Evolutionary conservation across 2,888 invertebrate genomes (phyloP).

Genomic region (Dendrolimus pini): DNA sequence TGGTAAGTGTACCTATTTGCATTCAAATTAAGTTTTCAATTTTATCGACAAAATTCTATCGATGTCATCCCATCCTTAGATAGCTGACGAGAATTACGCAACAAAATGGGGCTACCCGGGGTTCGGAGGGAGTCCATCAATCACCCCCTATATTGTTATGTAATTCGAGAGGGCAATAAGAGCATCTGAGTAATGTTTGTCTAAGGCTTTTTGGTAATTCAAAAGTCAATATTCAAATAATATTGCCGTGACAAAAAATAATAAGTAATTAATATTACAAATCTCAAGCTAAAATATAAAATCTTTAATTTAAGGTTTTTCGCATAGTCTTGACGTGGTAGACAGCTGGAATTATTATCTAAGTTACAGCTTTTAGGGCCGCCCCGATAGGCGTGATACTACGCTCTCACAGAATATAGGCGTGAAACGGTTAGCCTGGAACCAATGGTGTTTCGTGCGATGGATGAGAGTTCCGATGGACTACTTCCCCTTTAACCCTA

Average conservation of each 20-base stretch:
- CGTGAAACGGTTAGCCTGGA: too few relatives aligned
- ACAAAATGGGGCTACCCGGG: conserved; percentile 1
- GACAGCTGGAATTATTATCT: too few relatives aligned
- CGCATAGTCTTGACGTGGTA: conserved; percentile 1
- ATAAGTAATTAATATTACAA: conserved; percentile 6
- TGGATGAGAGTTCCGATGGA: too few relatives aligned
- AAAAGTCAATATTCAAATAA: background rate
- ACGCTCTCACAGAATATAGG: too few relatives aligned
- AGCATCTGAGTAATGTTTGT: conserved; percentile 27
- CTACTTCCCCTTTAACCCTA: too few relatives aligned
- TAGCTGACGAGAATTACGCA: conserved; percentile 6
- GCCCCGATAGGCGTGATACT: too few relatives aligned
- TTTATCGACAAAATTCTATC: background rate
- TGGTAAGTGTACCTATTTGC: too few relatives aligned
- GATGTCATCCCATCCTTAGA: background rate
- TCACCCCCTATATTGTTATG: conserved; percentile 32
- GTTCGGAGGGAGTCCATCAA: conserved; percentile 24
- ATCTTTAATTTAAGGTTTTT: conserved; percentile 3
- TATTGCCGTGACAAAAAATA: background rate
- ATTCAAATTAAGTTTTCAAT: too few relatives aligned
- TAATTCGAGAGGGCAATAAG: conserved; percentile 36
- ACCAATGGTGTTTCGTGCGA: too few relatives aligned
- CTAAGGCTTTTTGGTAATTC: conserved; percentile 9
- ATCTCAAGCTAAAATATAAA: conserved; percentile 5
- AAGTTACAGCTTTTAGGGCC: too few relatives aligned